phyloP scores from a whole-genome alignment of 1,140 invertebrate species.

The Nymphalis io region DNA sequence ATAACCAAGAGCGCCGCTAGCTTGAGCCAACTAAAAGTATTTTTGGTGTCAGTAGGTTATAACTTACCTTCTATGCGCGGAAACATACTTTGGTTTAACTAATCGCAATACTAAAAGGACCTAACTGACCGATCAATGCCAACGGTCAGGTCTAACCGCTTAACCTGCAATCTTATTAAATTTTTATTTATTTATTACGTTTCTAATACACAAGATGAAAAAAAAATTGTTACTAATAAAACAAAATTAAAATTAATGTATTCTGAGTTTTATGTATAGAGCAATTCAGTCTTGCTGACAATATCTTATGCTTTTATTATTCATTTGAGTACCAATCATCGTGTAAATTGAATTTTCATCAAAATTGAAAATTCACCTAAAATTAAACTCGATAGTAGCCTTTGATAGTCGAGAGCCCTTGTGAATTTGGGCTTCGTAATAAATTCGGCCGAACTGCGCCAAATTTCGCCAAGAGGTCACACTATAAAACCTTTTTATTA shows the following conservation, averaged over 20 bases:
- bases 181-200: background rate
- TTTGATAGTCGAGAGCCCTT: conserved; percentile 17
- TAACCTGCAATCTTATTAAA: background rate
- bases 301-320: background rate
- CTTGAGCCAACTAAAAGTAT: background rate
- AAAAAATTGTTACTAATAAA: too few species aligned
- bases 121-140: conserved; percentile 5
- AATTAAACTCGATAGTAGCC: conserved; percentile 21
- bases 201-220: too few species aligned
- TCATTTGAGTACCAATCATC: conserved; percentile 1
- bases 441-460: background rate
- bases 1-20: background rate
- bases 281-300: background rate
- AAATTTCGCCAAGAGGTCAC: background rate
- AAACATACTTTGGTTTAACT: conserved; percentile 1
- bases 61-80: background rate
- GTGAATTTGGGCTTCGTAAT: conserved; percentile 20
- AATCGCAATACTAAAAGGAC: background rate
- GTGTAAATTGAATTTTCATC: conserved; percentile 15
- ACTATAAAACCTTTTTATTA: background rate
- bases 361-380: conserved; percentile 15
- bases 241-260: background rate
- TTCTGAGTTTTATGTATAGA: background rate
- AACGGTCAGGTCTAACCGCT: background rate
- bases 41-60: conserved; percentile 5